These are phyloP conservation scores for Drosophila testacea DNA, from an alignment of 2,888 invertebrate species.

Conservation along the genomic window DNA sequence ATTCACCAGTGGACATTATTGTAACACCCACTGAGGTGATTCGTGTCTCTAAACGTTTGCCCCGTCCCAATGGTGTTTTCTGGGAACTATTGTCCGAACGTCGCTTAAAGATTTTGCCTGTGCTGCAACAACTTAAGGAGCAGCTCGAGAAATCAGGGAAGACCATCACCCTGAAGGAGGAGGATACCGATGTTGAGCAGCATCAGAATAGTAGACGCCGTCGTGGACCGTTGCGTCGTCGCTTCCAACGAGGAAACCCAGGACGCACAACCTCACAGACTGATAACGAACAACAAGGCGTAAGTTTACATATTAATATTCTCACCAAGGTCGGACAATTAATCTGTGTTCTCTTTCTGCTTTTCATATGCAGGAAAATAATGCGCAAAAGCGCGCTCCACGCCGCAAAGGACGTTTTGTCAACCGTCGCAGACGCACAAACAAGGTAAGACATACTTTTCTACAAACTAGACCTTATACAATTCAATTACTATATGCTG, in stretches of 20 bases:
- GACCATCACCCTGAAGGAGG: conserved; percentile 88
- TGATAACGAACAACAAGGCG: conserved; percentile 82
- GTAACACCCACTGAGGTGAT: conserved; percentile 93
- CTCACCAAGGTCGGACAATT: no score
- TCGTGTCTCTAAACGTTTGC: conserved; percentile 86
- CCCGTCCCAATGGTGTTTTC: conserved; percentile 90
- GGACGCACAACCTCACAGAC: conserved; percentile 84
- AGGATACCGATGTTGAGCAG: conserved; percentile 89
- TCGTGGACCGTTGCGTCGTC: conserved; percentile 84
- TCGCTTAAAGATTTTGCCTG: conserved; percentile 90
- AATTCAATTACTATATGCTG: no score
- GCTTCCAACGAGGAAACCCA: conserved; percentile 85
- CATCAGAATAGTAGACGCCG: conserved; percentile 85
- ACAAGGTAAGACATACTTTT: conserved; percentile 69
- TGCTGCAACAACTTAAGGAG: conserved; percentile 89
- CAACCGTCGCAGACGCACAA: conserved; percentile 82
- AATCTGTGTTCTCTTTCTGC: no score
- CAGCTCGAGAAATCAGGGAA: conserved; percentile 90
- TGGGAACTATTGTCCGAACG: conserved; percentile 92
- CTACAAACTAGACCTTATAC: no score
- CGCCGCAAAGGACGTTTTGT: conserved; percentile 78
- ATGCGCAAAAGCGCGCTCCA: conserved; percentile 73
- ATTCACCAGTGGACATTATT: conserved; percentile 94
- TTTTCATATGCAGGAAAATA: conserved; percentile 54
- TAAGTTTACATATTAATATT: conserved; percentile 40